Percentiles rank a stretch among this genome's conserved stretches.
These are phyloP conservation scores for Hydropotes inermis DNA, from an alignment of 2,113 vertebrate species.

Conservation along the genomic window DNA sequence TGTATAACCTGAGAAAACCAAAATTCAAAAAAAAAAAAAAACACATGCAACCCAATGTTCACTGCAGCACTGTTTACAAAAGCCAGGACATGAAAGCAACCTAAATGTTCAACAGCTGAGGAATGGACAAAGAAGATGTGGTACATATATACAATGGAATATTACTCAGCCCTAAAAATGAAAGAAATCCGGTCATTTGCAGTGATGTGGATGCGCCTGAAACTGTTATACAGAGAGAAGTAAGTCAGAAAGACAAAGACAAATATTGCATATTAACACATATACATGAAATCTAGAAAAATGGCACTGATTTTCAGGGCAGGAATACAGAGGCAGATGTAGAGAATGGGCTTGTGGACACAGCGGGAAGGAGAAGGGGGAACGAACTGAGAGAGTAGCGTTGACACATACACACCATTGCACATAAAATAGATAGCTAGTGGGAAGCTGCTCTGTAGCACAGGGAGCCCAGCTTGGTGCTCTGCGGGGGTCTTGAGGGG, in stretches of 20 bases:
- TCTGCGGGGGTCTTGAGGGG: neutral
- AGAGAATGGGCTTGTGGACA: neutral
- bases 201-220: neutral
- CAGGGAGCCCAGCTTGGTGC: neutral
- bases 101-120: neutral
- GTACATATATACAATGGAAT: neutral
- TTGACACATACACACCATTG: neutral
- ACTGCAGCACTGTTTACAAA: neutral
- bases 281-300: neutral
- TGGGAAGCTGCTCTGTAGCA: neutral
- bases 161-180: neutral
- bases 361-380: neutral
- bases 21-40: neutral
- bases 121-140: neutral
- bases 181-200: neutral
- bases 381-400: accelerated
- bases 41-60: neutral
- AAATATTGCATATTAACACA: neutral
- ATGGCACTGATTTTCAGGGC: neutral
- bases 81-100: neutral
- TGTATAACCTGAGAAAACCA: neutral
- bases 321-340: neutral
- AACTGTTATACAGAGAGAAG: neutral
- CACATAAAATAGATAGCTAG: neutral
- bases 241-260: neutral